Evolutionary conservation across 2,113 vertebrate species (phyloP).

Genomic region (Clarias batrachus): DNA sequence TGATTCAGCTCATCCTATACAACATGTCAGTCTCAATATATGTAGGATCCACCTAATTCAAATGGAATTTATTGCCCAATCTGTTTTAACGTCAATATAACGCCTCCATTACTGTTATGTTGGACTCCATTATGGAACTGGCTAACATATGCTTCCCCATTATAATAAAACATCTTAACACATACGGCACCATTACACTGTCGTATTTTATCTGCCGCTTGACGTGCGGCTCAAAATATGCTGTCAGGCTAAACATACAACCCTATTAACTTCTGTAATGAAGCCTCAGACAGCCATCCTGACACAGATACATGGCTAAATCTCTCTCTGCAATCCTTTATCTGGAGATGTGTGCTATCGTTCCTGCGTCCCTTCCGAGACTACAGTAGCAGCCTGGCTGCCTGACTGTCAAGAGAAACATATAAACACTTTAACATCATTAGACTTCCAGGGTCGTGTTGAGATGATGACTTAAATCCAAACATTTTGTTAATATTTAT

Average conservation of each 20-base stretch:
- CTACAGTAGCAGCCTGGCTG: slow-evolving; percentile 44
- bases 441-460: not conserved
- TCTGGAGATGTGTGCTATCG: slow-evolving; percentile 42
- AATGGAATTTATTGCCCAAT: not conserved
- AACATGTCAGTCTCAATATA: not conserved
- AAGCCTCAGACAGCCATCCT: not conserved
- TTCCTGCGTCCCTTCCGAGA: not conserved
- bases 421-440: not conserved
- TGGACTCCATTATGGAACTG: not conserved
- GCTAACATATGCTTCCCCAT: not conserved
- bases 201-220: not conserved
- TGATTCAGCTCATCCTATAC: not conserved
- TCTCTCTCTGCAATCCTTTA: slow-evolving; percentile 12
- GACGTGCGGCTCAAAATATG: not conserved
- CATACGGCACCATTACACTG: not conserved
- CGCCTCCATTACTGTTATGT: not conserved
- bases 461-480: not conserved
- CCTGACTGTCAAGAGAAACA: not conserved
- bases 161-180: not conserved
- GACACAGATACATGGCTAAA: not conserved
- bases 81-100: not conserved
- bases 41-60: not conserved
- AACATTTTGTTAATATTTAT: not conserved
- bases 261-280: slow-evolving; percentile 22
- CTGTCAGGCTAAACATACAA: slow-evolving; percentile 23